phyloP scores from a whole-genome alignment of 2,888 invertebrate species.

The Scaptomyza cyrtandrae region DNA sequence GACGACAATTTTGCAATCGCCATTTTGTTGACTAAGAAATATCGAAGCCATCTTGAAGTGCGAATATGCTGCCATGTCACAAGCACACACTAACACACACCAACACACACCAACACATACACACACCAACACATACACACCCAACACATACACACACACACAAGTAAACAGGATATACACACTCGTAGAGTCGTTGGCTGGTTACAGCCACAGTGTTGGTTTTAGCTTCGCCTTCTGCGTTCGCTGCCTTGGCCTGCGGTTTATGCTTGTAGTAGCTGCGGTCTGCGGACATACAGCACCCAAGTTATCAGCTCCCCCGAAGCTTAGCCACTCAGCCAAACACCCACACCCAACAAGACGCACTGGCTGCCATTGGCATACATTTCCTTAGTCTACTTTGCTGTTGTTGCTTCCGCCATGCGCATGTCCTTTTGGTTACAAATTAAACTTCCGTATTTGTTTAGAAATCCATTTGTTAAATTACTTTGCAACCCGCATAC shows the following conservation, averaged over 20 bases:
- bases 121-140: conserved; percentile 32
- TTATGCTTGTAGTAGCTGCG: conserved; percentile 67
- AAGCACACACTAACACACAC: conserved; percentile 42
- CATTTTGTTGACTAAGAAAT: conserved; percentile 81
- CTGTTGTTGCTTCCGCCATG: conserved; percentile 54
- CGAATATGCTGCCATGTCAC: conserved; percentile 73
- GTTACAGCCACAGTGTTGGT: conserved; percentile 53
- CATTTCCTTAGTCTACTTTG: conserved; percentile 72
- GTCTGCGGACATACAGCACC: conserved; percentile 58
- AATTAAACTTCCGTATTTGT: conserved; percentile 80
- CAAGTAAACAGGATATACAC: conserved; percentile 32
- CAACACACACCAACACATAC: conserved; percentile 21
- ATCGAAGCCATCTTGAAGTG: conserved; percentile 80
- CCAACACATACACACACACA: conserved; percentile 21
- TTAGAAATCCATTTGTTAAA: conserved; percentile 82
- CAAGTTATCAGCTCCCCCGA: conserved; percentile 33
- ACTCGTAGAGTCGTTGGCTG: conserved; percentile 13
- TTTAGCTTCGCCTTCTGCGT: conserved; percentile 62
- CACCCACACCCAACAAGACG: not conserved
- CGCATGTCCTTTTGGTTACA: conserved; percentile 75
- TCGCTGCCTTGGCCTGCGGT: conserved; percentile 73
- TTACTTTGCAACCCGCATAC: conserved; percentile 70
- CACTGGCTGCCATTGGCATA: conserved; percentile 70
- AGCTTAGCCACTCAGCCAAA: conserved; percentile 25
- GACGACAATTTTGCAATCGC: conserved; percentile 78